phyloP scores from a whole-genome alignment of 2,797 vertebrate species.

The Eospalax fontanierii region DNA sequence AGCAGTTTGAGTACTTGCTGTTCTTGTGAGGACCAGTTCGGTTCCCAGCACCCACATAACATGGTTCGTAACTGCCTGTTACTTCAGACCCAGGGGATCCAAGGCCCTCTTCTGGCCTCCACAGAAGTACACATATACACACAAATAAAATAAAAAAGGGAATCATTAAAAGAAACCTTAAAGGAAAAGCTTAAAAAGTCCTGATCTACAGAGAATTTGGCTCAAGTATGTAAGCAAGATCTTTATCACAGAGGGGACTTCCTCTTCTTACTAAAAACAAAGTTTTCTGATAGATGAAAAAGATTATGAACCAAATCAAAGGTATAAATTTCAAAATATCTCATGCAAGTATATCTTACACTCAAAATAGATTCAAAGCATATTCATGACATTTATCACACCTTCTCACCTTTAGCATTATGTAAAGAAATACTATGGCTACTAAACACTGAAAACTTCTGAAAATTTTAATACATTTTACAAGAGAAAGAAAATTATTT shows the following conservation, averaged over 20 bases:
- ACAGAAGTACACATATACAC: not conserved
- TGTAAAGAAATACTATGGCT: conserved; percentile 21
- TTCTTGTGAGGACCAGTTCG: not conserved
- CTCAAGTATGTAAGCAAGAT: not conserved
- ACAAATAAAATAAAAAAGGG: not conserved
- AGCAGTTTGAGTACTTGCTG: not conserved
- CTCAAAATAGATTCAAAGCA: conserved; percentile 33
- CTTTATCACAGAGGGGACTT: not conserved
- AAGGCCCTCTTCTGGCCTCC: not conserved
- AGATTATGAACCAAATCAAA: conserved; percentile 9
- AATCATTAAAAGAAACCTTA: not conserved
- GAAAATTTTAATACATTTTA: conserved; percentile 23
- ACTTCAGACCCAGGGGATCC: not conserved
- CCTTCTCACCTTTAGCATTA: not conserved
- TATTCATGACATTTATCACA: conserved; percentile 37
- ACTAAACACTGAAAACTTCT: not conserved
- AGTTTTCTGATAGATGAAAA: conserved; percentile 30
- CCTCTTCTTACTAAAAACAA: not conserved
- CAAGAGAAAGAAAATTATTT: not conserved
- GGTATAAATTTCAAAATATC: not conserved
- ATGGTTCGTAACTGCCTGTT: not conserved
- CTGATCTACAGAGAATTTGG: not conserved
- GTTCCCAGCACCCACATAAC: not conserved
- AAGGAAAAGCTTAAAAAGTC: not conserved
- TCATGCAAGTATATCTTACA: conserved; percentile 21